Evolutionary conservation across 2,888 invertebrate genomes (phyloP).

Genomic region (Crepidodera aurea): DNA sequence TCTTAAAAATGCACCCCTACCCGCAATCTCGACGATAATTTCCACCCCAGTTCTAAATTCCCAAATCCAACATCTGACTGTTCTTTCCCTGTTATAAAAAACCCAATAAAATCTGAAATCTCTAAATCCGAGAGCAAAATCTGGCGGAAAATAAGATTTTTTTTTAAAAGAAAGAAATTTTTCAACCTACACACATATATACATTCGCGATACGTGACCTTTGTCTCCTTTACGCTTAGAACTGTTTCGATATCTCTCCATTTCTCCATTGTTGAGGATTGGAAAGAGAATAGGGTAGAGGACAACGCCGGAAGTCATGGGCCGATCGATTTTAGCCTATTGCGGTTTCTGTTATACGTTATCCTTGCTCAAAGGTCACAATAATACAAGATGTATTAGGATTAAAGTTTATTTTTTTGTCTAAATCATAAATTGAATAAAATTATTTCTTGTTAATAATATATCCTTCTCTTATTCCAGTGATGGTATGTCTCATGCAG

Average conservation of each 20-base stretch:
- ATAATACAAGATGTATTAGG: too few species aligned
- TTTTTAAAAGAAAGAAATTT: conserved; percentile 1
- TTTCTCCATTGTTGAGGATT: neutral
- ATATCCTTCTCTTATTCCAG: conserved; percentile 70
- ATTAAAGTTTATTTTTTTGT: too few species aligned
- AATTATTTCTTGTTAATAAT: too few species aligned
- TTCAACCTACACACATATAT: conserved; percentile 17
- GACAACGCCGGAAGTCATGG: neutral
- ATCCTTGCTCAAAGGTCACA: too few species aligned
- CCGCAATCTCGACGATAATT: neutral
- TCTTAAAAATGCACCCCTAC: too few species aligned
- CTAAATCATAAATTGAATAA: too few species aligned
- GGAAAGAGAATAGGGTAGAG: neutral
- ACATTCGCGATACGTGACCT: conserved; percentile 22
- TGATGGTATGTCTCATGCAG: conserved; percentile 81
- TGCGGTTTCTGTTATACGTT: neutral
- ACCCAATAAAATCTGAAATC: conserved; percentile 22
- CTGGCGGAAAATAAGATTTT: conserved; percentile 20
- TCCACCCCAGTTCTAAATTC: conserved; percentile 1
- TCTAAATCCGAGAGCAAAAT: conserved; percentile 18
- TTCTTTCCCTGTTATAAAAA: conserved; percentile 19
- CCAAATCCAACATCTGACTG: conserved; percentile 6
- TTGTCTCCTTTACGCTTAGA: conserved; percentile 3
- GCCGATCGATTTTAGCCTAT: neutral
- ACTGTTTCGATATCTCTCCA: conserved; percentile 1